Base-by-base conservation (phyloP, 2,797 vertebrate genomes). In the Onychomys torridus region DNA sequence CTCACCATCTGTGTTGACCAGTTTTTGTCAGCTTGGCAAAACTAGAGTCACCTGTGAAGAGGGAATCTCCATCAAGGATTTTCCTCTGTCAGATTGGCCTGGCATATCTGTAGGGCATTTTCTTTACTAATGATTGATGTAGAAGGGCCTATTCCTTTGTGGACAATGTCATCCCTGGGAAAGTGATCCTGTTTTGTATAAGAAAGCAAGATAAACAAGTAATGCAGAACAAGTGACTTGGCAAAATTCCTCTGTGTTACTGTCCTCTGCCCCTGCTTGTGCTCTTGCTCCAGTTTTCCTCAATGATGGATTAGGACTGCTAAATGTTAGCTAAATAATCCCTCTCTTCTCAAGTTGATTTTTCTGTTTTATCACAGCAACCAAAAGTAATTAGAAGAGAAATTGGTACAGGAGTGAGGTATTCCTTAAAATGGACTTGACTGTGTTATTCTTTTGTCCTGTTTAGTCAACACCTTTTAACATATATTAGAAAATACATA, bases 401-500 rank as follows among this genome's bases (percentile, higher is more conserved):
- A 84, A 46, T 63, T 84, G 59, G 27, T 63, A 40, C 16, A 46
- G 79, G 14, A 83, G 37, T 61, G 57, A 12, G 4, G 9, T 46
- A 29, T 32, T 63, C 27, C 59, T 46, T 84, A 46, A 84, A 63
- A 46, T 46, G 29, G 37, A 19, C 9, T 71, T 37, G 69, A 71
- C 19, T 37, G n/a, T 71, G 13, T 34, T 67, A n/a, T 71, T 71
- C 69, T 37, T 37, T 71, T 89, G 82, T 87, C 83, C 76, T 90
- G 46, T 93, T 93, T 93, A 73, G 40, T 73, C 88, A 93, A 57
- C 61, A 43, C 49, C 57, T 97, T 71, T 96, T 96, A 96, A 89
- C 91, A 92, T 49, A n/a, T 67, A 96, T 94, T 96, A 94, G 91
- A 93, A 96, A 97, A 96, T 61, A 90, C 89, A 94, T 86, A 89